Base-by-base conservation (phyloP, 2,113 vertebrate genomes). In the Chaenocephalus aceratus region DNA sequence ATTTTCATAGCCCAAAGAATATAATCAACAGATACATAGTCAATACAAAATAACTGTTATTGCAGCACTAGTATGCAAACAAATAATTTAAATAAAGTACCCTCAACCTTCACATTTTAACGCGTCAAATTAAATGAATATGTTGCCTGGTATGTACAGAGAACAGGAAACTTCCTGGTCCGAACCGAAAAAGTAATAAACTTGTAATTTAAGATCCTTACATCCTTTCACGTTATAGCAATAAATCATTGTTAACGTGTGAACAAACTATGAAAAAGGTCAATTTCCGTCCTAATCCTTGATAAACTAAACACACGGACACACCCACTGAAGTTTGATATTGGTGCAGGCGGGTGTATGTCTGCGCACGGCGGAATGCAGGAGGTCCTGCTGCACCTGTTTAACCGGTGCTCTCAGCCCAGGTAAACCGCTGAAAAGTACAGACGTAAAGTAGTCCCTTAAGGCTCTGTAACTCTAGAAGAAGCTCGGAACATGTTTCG, bases 361-460 rank as follows among this genome's bases (percentile, higher is more conserved):
- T 30, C 14, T 26, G 41, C 16, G 14, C 21, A 15, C 44, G 23
- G 44, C 12, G 88, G 89, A 84, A 92, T 92, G 88, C 59, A 2
- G 46, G 61, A 15, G 23, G 26, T 87, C 90, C 82, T 48, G 92
- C 60, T 81, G 0, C 77, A 88, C 92, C 87, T 87, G 92, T 85
- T 71, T 0, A 41, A 72, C 88, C 49, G 64, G 82, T 73, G 44
- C 18, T 3, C 66, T 63, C 67, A 11, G 54, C 21, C 52, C 84
- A 52, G 68, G 62, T 70, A 66, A 75, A 18, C 1, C 30, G 26
- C 21, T 23, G 3, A 64, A 0, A 36, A 18, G 4, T 4, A 4
- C 12, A 52, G 11, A 18, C 15, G 14, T 1, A 11, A 48, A 36
- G 21, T 4, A 30, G 49, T 10, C 45, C n/a, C 5, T 10, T 8